These are phyloP conservation scores for Lordiphosa mommai DNA, from an alignment of 1,140 invertebrate genomes.

Conservation along the genomic window DNA sequence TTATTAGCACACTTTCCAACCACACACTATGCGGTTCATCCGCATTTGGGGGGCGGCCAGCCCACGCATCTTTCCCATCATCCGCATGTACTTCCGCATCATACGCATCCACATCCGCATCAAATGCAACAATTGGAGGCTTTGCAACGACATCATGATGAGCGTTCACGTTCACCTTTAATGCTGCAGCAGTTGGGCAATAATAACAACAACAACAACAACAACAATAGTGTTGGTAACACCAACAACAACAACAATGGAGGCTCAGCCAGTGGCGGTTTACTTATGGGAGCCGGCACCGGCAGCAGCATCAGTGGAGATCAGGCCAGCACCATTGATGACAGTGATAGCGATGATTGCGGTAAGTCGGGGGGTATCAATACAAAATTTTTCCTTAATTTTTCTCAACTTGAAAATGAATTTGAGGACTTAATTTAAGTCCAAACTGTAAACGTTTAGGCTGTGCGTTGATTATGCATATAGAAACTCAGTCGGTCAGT, in stretches of 20 bases:
- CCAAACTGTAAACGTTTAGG: too few species aligned
- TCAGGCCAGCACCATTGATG: conserved; percentile 70
- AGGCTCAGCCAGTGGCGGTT: neutral
- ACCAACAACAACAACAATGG: conserved; percentile 34
- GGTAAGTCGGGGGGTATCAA: too few species aligned
- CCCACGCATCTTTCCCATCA: conserved; percentile 19
- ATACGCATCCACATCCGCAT: conserved; percentile 23
- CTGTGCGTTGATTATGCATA: too few species aligned
- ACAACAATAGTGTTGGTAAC: conserved; percentile 9
- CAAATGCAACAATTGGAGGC: conserved; percentile 36
- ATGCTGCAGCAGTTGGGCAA: conserved; percentile 45
- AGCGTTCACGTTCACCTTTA: conserved; percentile 72
- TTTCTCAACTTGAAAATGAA: too few species aligned
- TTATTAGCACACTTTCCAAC: conserved; percentile 64
- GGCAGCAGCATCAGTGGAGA: conserved; percentile 74
- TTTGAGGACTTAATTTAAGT: too few species aligned
- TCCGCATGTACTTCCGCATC: conserved; percentile 28
- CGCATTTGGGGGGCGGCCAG: conserved; percentile 19
- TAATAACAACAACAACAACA: conserved; percentile 27
- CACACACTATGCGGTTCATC: conserved; percentile 56
- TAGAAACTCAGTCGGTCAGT: too few species aligned
- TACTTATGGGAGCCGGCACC: conserved; percentile 47
- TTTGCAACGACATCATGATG: conserved; percentile 52
- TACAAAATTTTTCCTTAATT: too few species aligned
- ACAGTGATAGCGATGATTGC: conserved; percentile 77